A percentile compares a stretch with the other conserved stretches of the same genome.
Conservation (phyloP, 2,888 invertebrate genomes). For the Agonopterix alstromeriana region DNA sequence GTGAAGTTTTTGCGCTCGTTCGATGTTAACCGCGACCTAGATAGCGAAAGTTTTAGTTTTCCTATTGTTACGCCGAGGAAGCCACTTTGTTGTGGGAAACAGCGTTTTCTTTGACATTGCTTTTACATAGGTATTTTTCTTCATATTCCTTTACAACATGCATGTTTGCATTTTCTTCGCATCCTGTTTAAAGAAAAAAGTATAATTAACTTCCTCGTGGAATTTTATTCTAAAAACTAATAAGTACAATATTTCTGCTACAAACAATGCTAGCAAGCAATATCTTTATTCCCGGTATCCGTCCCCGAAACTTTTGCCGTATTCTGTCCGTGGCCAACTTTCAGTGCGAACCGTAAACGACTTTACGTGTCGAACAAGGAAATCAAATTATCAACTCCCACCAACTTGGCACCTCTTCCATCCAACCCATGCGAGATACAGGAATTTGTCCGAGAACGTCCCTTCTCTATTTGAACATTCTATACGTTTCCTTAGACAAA, state of each 20-base stretch:
- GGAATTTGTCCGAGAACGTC: constrained; percentile 46
- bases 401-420: constrained; percentile 64
- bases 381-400: constrained; percentile 73
- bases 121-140: constrained; percentile 7
- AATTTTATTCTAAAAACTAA: too few relatives aligned
- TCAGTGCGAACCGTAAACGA: constrained; percentile 66
- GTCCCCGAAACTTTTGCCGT: constrained; percentile 45
- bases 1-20: constrained; percentile 34
- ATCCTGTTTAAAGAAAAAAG: too few relatives aligned
- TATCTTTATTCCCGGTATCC: constrained; percentile 42
- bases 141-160: constrained; percentile 1
- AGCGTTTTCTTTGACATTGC: constrained; percentile 15
- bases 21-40: constrained; percentile 32
- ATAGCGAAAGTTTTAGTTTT: constrained; percentile 28
- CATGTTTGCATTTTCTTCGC: constrained; percentile 2
- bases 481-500: constrained; percentile 51
- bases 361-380: constrained; percentile 71
- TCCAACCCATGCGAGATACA: constrained; percentile 44
- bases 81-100: constrained; percentile 16
- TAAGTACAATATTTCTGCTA: too few relatives aligned
- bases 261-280: neutral
- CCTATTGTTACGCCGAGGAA: constrained; percentile 17
- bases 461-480: constrained; percentile 62
- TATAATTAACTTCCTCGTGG: too few relatives aligned
- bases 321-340: constrained; percentile 57